Evolutionary conservation across 2,888 invertebrate species (phyloP).

Genomic region (Stomorhina lunata): DNA sequence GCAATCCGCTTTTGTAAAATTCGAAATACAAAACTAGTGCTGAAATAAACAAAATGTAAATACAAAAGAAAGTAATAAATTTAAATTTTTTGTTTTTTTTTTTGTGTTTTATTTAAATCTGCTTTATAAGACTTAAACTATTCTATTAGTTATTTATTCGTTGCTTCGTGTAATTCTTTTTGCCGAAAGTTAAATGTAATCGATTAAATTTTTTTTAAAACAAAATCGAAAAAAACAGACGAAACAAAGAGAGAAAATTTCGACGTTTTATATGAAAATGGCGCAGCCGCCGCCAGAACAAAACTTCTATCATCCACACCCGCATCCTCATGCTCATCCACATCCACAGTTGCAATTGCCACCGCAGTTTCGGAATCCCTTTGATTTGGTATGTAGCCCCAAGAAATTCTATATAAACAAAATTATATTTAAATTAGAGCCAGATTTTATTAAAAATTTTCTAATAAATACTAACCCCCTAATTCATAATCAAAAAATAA

Average conservation of each 20-base stretch:
- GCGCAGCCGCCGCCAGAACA: constrained; percentile 74
- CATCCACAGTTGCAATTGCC: constrained; percentile 72
- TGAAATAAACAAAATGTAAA: constrained; percentile 26
- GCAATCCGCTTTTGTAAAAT: neutral
- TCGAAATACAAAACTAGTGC: neutral
- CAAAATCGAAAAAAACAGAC: constrained; percentile 48
- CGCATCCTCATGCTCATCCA: constrained; percentile 40
- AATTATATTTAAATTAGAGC: no score
- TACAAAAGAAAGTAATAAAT: neutral
- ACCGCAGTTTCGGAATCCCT: constrained; percentile 73
- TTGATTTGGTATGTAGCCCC: constrained; percentile 73
- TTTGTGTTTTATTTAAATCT: neutral
- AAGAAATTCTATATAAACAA: no score
- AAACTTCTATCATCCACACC: constrained; percentile 71
- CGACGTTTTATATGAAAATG: constrained; percentile 68
- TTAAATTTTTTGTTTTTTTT: neutral
- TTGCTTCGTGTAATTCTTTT: neutral
- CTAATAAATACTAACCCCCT: no score
- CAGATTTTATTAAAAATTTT: neutral
- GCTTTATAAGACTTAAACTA: neutral
- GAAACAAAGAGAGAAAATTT: constrained; percentile 36
- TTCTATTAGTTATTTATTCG: neutral
- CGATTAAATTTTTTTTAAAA: constrained; percentile 42
- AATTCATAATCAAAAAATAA: no score
- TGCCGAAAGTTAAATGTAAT: constrained; percentile 64